phyloP scores from a whole-genome alignment of 1,140 invertebrate genomes.

The Archivesica marissinica region DNA sequence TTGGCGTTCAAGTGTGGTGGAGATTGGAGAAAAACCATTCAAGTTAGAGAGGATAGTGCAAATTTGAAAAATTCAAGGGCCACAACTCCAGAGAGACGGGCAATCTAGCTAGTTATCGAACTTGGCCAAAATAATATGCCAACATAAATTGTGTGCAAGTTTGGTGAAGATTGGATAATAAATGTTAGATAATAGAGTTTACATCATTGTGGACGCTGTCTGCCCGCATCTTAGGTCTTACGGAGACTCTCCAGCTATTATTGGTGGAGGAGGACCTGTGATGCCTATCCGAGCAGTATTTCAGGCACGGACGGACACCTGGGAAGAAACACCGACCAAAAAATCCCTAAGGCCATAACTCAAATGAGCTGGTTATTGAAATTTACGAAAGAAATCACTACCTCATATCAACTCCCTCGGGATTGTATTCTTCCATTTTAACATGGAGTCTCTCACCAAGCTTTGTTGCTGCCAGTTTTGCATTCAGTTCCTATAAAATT shows the following conservation, averaged over 20 bases:
- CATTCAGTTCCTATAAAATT: conserved; percentile 40
- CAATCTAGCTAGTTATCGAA: background rate
- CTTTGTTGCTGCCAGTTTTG: conserved; percentile 55
- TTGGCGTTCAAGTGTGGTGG: no score
- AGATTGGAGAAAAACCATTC: no score
- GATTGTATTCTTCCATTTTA: conserved; percentile 53
- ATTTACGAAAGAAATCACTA: background rate
- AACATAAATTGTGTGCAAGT: background rate
- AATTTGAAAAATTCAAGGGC: background rate
- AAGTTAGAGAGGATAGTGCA: background rate
- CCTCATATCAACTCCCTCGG: conserved; percentile 62
- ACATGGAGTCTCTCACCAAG: conserved; percentile 44
- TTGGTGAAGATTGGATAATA: background rate
- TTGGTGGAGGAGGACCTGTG: no score
- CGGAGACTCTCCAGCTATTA: no score
- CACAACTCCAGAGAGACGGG: background rate
- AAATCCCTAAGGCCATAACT: background rate
- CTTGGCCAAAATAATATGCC: background rate
- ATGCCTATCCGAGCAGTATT: no score
- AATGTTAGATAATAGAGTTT: background rate
- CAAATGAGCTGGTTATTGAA: background rate
- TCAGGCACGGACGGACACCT: background rate
- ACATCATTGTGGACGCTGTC: background rate
- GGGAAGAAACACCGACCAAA: background rate
- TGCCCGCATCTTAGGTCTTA: background rate